Percentiles rank a stretch among this genome's conserved stretches.
These are phyloP conservation scores for Eudemis profundana DNA, from an alignment of 2,888 invertebrate genomes.

Conservation along the genomic window DNA sequence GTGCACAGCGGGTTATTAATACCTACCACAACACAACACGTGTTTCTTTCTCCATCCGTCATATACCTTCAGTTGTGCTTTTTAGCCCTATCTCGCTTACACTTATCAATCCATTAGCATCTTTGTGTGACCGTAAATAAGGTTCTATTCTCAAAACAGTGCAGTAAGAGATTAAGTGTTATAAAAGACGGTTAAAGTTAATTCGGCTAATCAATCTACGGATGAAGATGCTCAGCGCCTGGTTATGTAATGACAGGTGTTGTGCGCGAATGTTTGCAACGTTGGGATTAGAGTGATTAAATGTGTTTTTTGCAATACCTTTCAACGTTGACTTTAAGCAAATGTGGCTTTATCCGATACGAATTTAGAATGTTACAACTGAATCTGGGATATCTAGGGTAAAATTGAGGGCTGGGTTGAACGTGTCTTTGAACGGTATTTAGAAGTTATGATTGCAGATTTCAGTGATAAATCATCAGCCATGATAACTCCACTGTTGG, in stretches of 20 bases:
- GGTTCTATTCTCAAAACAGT: not conserved
- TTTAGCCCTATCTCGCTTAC: not conserved
- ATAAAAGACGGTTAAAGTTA: conserved; percentile 28
- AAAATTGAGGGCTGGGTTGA: no score
- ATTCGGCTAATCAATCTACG: conserved; percentile 49
- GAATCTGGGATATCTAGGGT: conserved; percentile 3
- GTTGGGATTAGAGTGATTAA: conserved; percentile 31
- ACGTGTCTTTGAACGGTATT: no score
- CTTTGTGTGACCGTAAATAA: not conserved
- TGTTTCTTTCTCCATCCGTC: conserved; percentile 41
- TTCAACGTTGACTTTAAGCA: not conserved
- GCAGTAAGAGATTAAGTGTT: not conserved
- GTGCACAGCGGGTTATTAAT: conserved; percentile 41
- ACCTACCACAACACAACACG: conserved; percentile 34
- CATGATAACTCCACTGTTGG: no score
- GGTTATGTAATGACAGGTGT: conserved; percentile 45
- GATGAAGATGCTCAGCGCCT: conserved; percentile 49
- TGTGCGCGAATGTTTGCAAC: conserved; percentile 24
- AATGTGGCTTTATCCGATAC: no score
- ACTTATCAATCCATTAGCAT: not conserved
- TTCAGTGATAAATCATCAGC: no score
- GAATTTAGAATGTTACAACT: no score
- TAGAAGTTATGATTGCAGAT: no score
- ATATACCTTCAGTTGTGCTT: conserved; percentile 44
- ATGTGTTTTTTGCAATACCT: conserved; percentile 15